Evolutionary conservation across 1,140 invertebrate genomes (phyloP).

Genomic region (Brachionus sp.): DNA sequence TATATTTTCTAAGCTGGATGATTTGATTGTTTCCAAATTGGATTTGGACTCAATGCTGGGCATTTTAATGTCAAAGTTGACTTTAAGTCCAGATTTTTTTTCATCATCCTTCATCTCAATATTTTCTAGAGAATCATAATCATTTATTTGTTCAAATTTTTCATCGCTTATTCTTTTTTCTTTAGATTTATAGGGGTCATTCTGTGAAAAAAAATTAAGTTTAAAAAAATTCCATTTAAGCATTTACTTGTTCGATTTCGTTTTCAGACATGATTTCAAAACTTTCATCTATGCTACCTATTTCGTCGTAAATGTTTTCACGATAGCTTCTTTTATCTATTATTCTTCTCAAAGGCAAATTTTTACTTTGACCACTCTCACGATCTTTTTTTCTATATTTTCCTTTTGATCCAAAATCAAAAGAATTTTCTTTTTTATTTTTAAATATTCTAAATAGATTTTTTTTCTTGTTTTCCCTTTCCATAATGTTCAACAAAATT

Average conservation of each 20-base stretch:
- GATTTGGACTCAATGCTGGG: background rate
- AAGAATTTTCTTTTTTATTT: background rate
- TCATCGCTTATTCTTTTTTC: background rate
- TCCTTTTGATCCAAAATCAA: background rate
- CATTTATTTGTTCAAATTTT: background rate
- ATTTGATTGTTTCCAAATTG: background rate
- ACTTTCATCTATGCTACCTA: background rate
- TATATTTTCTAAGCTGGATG: background rate
- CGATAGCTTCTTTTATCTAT: background rate
- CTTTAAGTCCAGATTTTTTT: background rate
- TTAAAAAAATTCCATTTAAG: background rate
- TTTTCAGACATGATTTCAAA: background rate
- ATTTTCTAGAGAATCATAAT: background rate
- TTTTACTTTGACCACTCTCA: background rate
- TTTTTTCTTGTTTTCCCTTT: conserved; percentile 11
- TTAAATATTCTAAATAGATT: background rate
- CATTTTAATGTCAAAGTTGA: background rate
- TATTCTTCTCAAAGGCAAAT: background rate
- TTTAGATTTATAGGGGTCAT: background rate
- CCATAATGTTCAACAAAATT: background rate
- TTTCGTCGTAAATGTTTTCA: conserved; percentile 36
- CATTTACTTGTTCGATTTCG: background rate
- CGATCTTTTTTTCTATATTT: background rate
- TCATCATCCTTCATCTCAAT: background rate
- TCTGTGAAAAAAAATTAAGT: background rate